Evolutionary conservation across 2,113 vertebrate species (phyloP).

Genomic region (Pao palembangensis): DNA sequence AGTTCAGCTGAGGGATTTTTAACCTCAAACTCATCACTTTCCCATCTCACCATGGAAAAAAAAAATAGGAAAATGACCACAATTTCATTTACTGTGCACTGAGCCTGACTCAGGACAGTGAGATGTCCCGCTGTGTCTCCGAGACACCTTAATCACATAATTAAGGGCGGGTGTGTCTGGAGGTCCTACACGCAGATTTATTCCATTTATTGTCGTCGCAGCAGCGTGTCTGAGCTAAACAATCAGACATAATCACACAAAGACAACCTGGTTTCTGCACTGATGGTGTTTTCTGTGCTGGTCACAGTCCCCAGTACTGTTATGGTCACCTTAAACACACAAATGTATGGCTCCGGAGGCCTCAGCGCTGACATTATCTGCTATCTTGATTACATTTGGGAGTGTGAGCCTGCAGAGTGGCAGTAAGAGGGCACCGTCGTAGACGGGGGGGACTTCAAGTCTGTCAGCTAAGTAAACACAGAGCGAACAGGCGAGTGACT

Average conservation of each 20-base stretch:
- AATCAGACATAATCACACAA: conserved; percentile 28
- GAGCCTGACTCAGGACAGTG: too few species aligned
- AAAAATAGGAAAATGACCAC: background rate
- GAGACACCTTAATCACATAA: too few species aligned
- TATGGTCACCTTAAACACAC: background rate
- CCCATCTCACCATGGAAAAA: too few species aligned
- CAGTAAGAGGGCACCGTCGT: background rate
- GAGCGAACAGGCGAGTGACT: conserved; percentile 19
- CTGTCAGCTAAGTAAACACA: conserved; percentile 16
- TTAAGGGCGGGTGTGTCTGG: too few species aligned
- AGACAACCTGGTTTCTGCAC: conserved; percentile 48
- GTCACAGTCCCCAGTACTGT: conserved; percentile 24
- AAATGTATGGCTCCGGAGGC: background rate
- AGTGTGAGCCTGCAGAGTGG: background rate
- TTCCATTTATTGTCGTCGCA: too few species aligned
- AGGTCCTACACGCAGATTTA: too few species aligned
- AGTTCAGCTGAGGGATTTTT: background rate
- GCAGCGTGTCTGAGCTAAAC: too few species aligned
- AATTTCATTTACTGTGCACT: too few species aligned
- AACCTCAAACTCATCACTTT: background rate
- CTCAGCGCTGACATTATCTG: background rate
- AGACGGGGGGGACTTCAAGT: conserved; percentile 9
- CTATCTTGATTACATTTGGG: background rate
- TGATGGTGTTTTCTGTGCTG: conserved; percentile 38
- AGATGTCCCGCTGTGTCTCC: too few species aligned